Evolutionary conservation across 1,140 invertebrate genomes (phyloP).

Genomic region (Panagrolaimus sp.): DNA sequence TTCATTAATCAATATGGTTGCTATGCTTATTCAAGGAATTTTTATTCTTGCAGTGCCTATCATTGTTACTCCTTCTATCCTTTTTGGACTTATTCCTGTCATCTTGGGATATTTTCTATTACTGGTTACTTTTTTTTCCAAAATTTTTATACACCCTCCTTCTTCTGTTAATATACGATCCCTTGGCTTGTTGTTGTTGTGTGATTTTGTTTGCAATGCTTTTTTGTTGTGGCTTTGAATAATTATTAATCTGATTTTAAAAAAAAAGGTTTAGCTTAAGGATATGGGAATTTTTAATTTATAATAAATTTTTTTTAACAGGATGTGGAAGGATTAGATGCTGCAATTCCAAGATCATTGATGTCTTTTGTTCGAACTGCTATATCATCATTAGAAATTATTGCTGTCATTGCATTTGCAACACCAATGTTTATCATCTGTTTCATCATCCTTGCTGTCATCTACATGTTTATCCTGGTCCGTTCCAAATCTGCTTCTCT

Average conservation of each 20-base stretch:
- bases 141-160: slow-evolving; percentile 4
- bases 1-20: slow-evolving; percentile 33
- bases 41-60: slow-evolving; percentile 40
- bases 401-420: slow-evolving; percentile 55
- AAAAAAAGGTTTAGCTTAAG: no score
- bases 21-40: slow-evolving; percentile 32
- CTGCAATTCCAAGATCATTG: slow-evolving; percentile 54
- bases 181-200: background rate
- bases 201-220: no score
- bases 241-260: no score
- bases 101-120: slow-evolving; percentile 29
- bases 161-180: slow-evolving; percentile 10
- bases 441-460: slow-evolving; percentile 19
- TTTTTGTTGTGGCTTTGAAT: no score
- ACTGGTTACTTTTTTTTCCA: slow-evolving; percentile 30
- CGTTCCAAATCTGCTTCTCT: background rate
- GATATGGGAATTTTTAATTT: no score
- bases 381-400: slow-evolving; percentile 45
- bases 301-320: slow-evolving; percentile 30
- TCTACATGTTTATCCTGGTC: slow-evolving; percentile 22
- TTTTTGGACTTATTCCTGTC: slow-evolving; percentile 24
- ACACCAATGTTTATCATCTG: slow-evolving; percentile 60
- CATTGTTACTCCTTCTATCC: slow-evolving; percentile 37
- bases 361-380: slow-evolving; percentile 46
- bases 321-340: slow-evolving; percentile 58